phyloP scores from a whole-genome alignment of 2,797 vertebrate genomes.

The Pteronotus mesoamericanus region DNA sequence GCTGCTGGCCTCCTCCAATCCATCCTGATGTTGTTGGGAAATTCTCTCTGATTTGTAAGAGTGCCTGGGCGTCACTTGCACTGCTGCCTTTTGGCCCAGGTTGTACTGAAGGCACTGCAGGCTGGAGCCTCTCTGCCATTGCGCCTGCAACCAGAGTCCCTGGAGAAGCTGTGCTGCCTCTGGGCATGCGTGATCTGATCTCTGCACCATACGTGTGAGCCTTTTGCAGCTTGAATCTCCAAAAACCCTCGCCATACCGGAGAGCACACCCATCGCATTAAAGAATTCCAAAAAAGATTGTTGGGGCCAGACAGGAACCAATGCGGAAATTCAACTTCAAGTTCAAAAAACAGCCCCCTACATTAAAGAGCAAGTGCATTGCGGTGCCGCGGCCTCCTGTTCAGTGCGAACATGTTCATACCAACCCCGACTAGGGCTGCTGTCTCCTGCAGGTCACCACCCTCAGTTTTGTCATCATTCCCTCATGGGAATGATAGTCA shows the following conservation, averaged over 20 bases:
- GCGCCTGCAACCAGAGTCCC: constrained; percentile 89
- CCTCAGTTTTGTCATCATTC: constrained; percentile 96
- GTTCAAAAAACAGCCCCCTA: constrained; percentile 90
- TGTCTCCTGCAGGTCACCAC: constrained; percentile 95
- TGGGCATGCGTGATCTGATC: constrained; percentile 95
- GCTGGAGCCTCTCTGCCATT: constrained; percentile 89
- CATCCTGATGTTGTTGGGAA: constrained; percentile 94
- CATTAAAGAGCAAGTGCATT: constrained; percentile 87
- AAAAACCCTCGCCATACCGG: constrained; percentile 90
- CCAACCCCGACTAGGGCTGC: constrained; percentile 95
- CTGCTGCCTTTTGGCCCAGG: constrained; percentile 96
- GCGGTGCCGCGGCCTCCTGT: constrained; percentile 83
- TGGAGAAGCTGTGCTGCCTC: constrained; percentile 89
- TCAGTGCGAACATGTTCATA: constrained; percentile 94
- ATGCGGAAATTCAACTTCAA: constrained; percentile 99
- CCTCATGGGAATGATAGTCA: constrained; percentile 97
- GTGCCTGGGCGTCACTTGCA: constrained; percentile 97
- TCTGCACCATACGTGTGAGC: constrained; percentile 95
- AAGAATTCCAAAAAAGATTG: constrained; percentile 93
- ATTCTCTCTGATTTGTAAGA: constrained; percentile 96
- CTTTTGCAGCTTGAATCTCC: constrained; percentile 90
- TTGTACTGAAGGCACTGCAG: constrained; percentile 95
- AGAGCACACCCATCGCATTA: constrained; percentile 91
- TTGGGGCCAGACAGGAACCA: constrained; percentile 89
- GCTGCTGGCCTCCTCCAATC: constrained; percentile 92